phyloP scores from a whole-genome alignment of 1,140 invertebrate species.

The Stratiolaelaps scimitus region DNA sequence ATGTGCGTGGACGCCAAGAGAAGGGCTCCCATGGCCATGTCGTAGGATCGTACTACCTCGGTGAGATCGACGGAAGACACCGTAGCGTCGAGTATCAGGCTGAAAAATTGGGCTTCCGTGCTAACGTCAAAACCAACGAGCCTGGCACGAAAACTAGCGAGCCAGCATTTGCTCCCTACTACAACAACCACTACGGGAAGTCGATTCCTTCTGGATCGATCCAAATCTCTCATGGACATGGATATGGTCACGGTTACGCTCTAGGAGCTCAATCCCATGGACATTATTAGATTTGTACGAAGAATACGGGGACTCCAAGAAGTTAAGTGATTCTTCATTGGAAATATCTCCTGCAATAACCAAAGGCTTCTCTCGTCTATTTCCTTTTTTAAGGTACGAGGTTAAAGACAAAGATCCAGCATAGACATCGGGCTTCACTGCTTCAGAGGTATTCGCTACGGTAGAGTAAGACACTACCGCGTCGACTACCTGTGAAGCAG shows the following conservation, averaged over 20 bases:
- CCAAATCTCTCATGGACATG: not conserved
- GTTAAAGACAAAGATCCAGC: no score
- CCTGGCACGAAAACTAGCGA: constrained; percentile 18
- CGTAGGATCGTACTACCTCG: constrained; percentile 24
- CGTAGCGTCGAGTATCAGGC: constrained; percentile 19
- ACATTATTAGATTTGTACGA: no score
- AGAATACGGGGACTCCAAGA: no score
- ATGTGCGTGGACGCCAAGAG: constrained; percentile 25
- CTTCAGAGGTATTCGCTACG: no score
- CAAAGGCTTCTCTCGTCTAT: no score
- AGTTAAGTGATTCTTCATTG: no score
- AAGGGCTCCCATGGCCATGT: not conserved
- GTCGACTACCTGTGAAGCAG: no score
- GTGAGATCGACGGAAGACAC: constrained; percentile 21
- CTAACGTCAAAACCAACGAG: constrained; percentile 21
- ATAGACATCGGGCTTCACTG: no score
- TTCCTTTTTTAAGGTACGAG: no score
- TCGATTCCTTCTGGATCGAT: constrained; percentile 22
- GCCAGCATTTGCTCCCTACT: constrained; percentile 18
- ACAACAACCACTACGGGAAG: not conserved
- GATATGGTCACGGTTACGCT: not conserved
- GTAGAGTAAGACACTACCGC: no score
- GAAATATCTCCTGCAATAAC: no score
- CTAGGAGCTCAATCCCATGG: no score
- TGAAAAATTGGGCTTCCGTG: constrained; percentile 6